Percentiles rank a stretch among this genome's conserved stretches.
Conservation (phyloP, 2,888 invertebrate genomes). For the Sceliomorpha sp. region DNA sequence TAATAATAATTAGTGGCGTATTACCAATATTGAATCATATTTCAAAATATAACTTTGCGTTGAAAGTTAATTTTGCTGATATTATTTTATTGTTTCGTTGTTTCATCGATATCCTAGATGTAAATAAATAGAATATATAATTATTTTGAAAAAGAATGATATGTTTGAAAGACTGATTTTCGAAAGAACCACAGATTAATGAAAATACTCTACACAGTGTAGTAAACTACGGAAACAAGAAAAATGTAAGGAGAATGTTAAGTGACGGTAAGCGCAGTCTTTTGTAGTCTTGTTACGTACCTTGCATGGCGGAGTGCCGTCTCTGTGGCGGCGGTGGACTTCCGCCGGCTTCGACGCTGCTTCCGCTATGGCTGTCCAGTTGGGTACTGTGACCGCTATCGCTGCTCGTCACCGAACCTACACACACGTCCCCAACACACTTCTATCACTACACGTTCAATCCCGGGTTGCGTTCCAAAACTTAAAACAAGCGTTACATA, state of each 20-base stretch:
- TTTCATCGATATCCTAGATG: too few species aligned
- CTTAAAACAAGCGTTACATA: neutral
- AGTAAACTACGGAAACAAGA: conserved; percentile 25
- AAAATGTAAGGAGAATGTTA: conserved; percentile 29
- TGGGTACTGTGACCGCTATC: conserved; percentile 94
- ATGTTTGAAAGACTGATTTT: too few species aligned
- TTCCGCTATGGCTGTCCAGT: conserved; percentile 84
- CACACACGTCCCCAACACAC: conserved; percentile 77
- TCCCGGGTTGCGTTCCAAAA: conserved; percentile 30
- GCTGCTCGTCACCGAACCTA: conserved; percentile 94
- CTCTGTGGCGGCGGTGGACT: conserved; percentile 82
- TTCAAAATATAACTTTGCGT: too few species aligned
- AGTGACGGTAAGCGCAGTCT: conserved; percentile 32
- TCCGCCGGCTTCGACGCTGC: conserved; percentile 82
- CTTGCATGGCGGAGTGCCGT: conserved; percentile 82
- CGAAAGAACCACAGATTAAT: neutral
- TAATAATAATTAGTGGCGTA: too few species aligned
- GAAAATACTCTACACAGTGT: conserved; percentile 28
- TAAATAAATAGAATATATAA: too few species aligned
- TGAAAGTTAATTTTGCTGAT: too few species aligned
- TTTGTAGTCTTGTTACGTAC: conserved; percentile 45
- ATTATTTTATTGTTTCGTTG: too few species aligned
- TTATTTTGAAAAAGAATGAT: too few species aligned
- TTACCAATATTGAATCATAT: too few species aligned
- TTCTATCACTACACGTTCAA: conserved; percentile 76